A percentile compares a stretch with the other conserved stretches of the same genome.
Conservation (phyloP, 2,797 vertebrate species). For the Novumbra hubbsi region DNA sequence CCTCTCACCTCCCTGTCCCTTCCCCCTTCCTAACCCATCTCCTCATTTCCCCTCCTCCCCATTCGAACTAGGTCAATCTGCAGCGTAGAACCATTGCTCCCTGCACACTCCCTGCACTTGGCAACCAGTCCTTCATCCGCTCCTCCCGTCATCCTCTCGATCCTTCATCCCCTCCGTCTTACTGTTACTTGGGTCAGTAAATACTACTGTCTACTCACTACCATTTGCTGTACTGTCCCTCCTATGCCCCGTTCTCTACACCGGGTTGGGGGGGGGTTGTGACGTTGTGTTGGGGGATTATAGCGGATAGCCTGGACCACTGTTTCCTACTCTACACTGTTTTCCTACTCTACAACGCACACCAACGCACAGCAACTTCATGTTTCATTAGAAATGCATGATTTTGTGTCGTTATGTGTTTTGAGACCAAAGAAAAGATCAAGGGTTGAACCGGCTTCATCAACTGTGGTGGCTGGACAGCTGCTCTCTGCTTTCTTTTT, state of each 20-base stretch:
- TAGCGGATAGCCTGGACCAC: constrained; percentile 51
- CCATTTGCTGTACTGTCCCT: not conserved
- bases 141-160: constrained; percentile 27
- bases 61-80: constrained; percentile 76
- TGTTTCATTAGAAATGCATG: no score
- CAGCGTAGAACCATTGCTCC: constrained; percentile 59
- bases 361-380: no score
- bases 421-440: no score
- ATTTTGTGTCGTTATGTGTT: no score
- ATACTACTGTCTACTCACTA: not conserved
- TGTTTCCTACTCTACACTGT: not conserved
- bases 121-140: constrained; percentile 39
- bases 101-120: constrained; percentile 54
- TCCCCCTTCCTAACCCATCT: constrained; percentile 15
- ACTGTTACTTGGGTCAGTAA: constrained; percentile 46
- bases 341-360: not conserved
- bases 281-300: constrained; percentile 33
- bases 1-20: constrained; percentile 15
- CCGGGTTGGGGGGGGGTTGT: constrained; percentile 36
- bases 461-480: no score
- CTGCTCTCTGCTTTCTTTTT: no score
- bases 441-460: no score
- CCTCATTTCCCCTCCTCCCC: constrained; percentile 21
- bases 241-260: constrained; percentile 5
- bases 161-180: constrained; percentile 38